phyloP scores from a whole-genome alignment of 2,113 vertebrate species.

The Sapayoa aenigma region DNA sequence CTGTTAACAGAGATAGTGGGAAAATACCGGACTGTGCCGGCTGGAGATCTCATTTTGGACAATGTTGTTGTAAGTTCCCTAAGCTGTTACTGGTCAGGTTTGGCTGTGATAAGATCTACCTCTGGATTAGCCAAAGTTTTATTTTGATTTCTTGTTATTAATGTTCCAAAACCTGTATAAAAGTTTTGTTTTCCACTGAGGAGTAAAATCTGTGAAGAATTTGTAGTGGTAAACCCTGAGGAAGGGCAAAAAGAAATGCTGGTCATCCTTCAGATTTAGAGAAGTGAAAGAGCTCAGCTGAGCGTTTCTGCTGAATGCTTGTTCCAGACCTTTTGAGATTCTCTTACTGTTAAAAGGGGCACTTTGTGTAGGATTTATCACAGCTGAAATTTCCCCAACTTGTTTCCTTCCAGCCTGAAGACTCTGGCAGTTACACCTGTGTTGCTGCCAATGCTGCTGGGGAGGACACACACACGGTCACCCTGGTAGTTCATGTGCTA shows the following conservation, averaged over 20 bases:
- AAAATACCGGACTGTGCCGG: constrained; percentile 79
- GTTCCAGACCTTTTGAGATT: background rate
- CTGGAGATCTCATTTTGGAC: constrained; percentile 87
- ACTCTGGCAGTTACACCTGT: constrained; percentile 89
- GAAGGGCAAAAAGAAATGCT: background rate
- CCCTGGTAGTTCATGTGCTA: constrained; percentile 80
- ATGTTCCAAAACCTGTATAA: background rate
- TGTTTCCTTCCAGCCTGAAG: constrained; percentile 76
- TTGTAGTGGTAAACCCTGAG: background rate
- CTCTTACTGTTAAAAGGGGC: background rate
- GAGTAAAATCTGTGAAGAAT: background rate
- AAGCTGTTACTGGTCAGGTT: background rate
- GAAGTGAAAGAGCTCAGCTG: background rate
- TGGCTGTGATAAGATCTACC: background rate
- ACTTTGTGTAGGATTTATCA: background rate
- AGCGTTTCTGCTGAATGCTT: background rate
- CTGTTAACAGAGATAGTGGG: constrained; percentile 72
- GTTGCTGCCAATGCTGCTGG: constrained; percentile 84
- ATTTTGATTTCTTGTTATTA: background rate
- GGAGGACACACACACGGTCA: constrained; percentile 77
- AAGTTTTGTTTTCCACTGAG: background rate
- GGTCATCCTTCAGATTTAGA: background rate
- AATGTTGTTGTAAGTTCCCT: constrained; percentile 78
- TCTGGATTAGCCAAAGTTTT: background rate
- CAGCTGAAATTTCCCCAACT: background rate